phyloP scores from a whole-genome alignment of 2,113 vertebrate species.

The Arothron firmamentum region DNA sequence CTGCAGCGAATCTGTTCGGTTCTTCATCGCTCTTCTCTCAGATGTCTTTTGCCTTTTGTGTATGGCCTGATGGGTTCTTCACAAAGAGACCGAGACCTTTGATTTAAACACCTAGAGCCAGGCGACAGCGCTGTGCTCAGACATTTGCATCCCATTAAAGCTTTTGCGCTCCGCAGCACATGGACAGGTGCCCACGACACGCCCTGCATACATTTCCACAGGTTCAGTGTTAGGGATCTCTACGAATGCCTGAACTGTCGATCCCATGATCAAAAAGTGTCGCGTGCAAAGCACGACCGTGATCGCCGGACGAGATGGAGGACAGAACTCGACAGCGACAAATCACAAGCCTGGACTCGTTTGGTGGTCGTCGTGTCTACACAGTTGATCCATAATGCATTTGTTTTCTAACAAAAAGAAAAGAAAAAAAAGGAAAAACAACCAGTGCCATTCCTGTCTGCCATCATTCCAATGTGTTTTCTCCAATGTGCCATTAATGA shows the following conservation, averaged over 20 bases:
- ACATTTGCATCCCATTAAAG: slow-evolving; percentile 15
- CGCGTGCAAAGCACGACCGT: background rate
- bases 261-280: slow-evolving; percentile 5
- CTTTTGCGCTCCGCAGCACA: slow-evolving; percentile 5
- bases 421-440: background rate
- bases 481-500: slow-evolving; percentile 64
- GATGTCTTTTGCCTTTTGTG: slow-evolving; percentile 34
- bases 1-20: slow-evolving; percentile 13
- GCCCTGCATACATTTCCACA: slow-evolving; percentile 8
- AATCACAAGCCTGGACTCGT: slow-evolving; percentile 17
- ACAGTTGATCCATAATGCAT: slow-evolving; percentile 20
- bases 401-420: slow-evolving; percentile 10
- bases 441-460: slow-evolving; percentile 53
- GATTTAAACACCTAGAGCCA: slow-evolving; percentile 16
- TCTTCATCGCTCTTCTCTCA: slow-evolving; percentile 7
- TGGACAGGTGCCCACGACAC: slow-evolving; percentile 21
- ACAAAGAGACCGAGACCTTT: slow-evolving; percentile 20
- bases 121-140: slow-evolving; percentile 24
- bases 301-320: background rate
- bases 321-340: background rate
- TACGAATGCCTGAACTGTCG: slow-evolving; percentile 5
- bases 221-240: slow-evolving; percentile 24
- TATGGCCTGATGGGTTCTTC: slow-evolving; percentile 9
- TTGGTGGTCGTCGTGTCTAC: slow-evolving; percentile 4
- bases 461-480: slow-evolving; percentile 46